These are phyloP conservation scores for Drosophila sturtevanti DNA, from an alignment of 1,140 invertebrate genomes.

Conservation along the genomic window DNA sequence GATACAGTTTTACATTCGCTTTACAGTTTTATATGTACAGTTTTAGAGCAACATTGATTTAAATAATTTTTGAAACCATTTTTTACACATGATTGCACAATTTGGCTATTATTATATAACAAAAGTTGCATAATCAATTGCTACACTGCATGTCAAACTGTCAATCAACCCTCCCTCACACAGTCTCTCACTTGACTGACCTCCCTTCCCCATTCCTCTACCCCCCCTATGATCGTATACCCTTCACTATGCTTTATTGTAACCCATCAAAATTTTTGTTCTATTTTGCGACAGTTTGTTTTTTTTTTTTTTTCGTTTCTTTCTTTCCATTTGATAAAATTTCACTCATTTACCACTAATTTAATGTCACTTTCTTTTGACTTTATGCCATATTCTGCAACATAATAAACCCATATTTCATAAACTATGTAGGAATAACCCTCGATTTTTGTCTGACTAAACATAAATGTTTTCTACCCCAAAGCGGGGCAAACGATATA, in stretches of 20 bases:
- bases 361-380: slow-evolving; percentile 60
- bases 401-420: slow-evolving; percentile 72
- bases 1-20: neutral
- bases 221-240: neutral
- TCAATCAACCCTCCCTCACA: slow-evolving; percentile 25
- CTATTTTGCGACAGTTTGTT: slow-evolving; percentile 25
- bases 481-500: neutral
- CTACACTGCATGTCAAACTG: slow-evolving; percentile 41
- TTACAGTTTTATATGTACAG: neutral
- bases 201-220: neutral
- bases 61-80: slow-evolving; percentile 21
- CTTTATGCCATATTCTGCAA: slow-evolving; percentile 47
- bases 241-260: neutral
- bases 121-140: slow-evolving; percentile 40
- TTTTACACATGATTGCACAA: slow-evolving; percentile 33
- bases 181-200: slow-evolving; percentile 28
- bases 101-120: slow-evolving; percentile 1
- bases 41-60: slow-evolving; percentile 2
- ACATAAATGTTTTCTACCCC: slow-evolving; percentile 41
- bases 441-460: slow-evolving; percentile 32
- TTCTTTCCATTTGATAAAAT: slow-evolving; percentile 29
- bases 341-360: slow-evolving; percentile 43
- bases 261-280: slow-evolving; percentile 5
- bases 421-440: slow-evolving; percentile 54
- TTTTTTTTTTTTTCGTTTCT: slow-evolving; percentile 28